Base-by-base conservation (phyloP, 2,113 vertebrate genomes). In the Spilogale gracilis region DNA sequence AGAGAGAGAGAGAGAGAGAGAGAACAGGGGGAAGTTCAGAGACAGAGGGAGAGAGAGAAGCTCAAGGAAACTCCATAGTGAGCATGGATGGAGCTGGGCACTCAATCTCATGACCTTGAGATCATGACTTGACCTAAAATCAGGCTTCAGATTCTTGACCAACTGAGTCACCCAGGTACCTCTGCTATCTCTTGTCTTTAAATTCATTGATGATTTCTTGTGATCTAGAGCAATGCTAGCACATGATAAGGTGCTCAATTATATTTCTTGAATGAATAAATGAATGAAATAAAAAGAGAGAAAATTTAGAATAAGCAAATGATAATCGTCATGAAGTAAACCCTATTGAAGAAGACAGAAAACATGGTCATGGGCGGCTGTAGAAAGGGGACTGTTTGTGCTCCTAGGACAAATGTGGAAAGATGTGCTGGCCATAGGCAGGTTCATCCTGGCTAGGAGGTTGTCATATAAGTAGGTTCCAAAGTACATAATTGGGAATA, bases 401-500 rank as follows among this genome's bases (percentile, higher is more conserved):
- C 12, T 38, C 27, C 4, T 65, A 6, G 27, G 56, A 20, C n/a
- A 69, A 71, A 45, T 50, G 9, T 52, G 13, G 18, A 94, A 71
- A 67, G 8, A 71, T 58, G 0, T 73, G 30, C 16, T 18, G 16
- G 17, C 5, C 71, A 11, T 4, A 65, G 50, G 1, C 30, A 79
- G 17, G 50, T 94, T 94, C 69, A 88, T 56, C 27, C 50, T 65
- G 65, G 85, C 21, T 32, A 16, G 58, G 43, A 91, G 17, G 11
- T 32, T 87, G 38, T 79, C 61, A 32, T 23, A 5, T 38, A 80
- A 82, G 20, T 43, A 63, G 93, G 32, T 9, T 65, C 18, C 48
- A 67, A 71, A 92, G 21, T 76, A 85, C 89, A 69, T 65, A 85
- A 61, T 63, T 38, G 69, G 78, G 91, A 96, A 65, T 48, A 95